Evolutionary conservation across 2,113 vertebrate genomes (phyloP).

Genomic region (Cyrtonyx montezumae): DNA sequence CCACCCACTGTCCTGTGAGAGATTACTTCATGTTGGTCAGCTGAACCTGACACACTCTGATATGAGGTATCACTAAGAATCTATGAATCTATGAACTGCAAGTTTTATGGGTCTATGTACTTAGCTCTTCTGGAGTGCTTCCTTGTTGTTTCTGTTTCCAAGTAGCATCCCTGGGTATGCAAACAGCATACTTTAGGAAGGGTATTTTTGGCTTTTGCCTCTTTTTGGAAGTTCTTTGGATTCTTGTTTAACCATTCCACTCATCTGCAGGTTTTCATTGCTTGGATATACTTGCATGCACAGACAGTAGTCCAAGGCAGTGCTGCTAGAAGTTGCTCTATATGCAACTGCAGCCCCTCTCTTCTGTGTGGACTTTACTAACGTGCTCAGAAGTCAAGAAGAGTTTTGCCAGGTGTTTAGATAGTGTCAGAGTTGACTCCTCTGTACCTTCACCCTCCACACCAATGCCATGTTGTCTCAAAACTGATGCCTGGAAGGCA

Average conservation of each 20-base stretch:
- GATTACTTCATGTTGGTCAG: constrained; percentile 76
- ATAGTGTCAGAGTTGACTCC: neutral
- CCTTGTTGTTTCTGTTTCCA: neutral
- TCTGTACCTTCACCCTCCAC: neutral
- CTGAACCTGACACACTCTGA: constrained; percentile 78
- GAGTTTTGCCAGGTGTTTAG: neutral
- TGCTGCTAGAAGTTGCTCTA: neutral
- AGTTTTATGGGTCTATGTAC: neutral
- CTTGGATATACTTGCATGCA: neutral
- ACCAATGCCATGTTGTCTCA: neutral
- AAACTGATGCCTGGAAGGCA: neutral
- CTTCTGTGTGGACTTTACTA: neutral
- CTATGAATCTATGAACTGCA: too few relatives aligned
- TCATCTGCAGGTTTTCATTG: neutral
- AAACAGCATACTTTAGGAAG: neutral
- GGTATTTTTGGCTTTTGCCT: neutral
- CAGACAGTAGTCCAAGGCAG: neutral
- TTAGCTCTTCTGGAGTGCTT: neutral
- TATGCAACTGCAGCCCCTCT: neutral
- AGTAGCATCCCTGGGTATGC: neutral
- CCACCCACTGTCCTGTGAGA: constrained; percentile 79
- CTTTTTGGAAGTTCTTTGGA: neutral
- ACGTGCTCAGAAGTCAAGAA: neutral
- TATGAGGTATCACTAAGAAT: constrained; percentile 81
- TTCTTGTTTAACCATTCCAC: neutral